phyloP scores from a whole-genome alignment of 2,113 vertebrate genomes.

The Taxidea taxus region DNA sequence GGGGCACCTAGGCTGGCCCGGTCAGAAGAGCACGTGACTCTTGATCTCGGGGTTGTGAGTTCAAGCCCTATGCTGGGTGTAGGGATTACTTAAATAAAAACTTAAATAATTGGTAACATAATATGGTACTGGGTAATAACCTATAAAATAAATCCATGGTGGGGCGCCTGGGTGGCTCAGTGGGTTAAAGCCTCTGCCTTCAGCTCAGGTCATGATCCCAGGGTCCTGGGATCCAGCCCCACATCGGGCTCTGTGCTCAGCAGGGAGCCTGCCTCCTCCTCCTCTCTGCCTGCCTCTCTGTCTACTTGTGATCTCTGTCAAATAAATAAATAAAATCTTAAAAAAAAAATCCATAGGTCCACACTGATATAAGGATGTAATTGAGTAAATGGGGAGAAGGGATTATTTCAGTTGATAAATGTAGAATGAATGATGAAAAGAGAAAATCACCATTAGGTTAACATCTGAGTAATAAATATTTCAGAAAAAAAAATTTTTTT shows the following conservation, averaged over 20 bases:
- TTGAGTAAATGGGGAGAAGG: neutral
- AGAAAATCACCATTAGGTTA: neutral
- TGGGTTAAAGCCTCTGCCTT: too few species aligned
- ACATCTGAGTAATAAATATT: neutral
- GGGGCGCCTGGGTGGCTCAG: too few species aligned
- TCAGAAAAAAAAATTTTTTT: too few species aligned
- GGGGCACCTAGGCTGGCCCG: neutral
- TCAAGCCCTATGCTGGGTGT: neutral
- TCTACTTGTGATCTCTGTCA: too few species aligned
- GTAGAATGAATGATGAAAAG: neutral
- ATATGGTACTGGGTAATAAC: neutral
- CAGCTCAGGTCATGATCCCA: too few species aligned
- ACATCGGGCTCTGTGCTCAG: too few species aligned
- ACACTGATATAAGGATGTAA: neutral
- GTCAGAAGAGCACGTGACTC: neutral
- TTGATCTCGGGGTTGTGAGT: neutral
- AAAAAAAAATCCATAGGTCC: neutral
- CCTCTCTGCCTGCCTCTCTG: too few species aligned
- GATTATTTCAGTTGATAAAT: neutral
- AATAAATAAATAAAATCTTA: too few species aligned
- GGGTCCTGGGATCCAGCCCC: too few species aligned
- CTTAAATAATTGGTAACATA: conserved; percentile 7
- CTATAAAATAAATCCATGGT: neutral
- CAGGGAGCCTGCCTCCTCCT: too few species aligned
- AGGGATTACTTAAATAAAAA: neutral